Evolutionary conservation across 2,113 vertebrate genomes (phyloP).

Genomic region (Neogale vison): DNA sequence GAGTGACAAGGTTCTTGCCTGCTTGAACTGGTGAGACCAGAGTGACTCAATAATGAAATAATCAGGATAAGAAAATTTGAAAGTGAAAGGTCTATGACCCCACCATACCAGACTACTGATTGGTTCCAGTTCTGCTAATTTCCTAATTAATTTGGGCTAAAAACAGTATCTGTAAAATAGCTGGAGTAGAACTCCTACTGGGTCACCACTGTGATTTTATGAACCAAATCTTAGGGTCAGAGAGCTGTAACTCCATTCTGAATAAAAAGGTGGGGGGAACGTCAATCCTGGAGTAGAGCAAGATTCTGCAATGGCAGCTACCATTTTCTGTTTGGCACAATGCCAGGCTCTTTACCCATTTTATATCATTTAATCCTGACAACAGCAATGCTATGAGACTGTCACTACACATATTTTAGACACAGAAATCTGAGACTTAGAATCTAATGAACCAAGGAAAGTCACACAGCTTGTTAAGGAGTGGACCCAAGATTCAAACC

Average conservation of each 20-base stretch:
- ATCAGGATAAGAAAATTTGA: neutral
- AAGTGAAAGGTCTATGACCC: neutral
- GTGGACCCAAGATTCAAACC: neutral
- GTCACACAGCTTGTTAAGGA: neutral
- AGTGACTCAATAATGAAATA: neutral
- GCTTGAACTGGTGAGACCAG: neutral
- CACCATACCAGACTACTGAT: neutral
- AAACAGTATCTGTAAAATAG: conserved; percentile 15
- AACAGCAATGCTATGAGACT: neutral
- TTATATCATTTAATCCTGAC: neutral
- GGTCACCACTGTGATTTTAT: neutral
- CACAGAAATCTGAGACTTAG: neutral
- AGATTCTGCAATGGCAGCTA: neutral
- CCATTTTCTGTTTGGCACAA: neutral
- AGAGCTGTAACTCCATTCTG: conserved; percentile 15
- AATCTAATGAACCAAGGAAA: conserved; percentile 17
- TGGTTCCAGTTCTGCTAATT: conserved; percentile 11
- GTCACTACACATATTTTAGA: neutral
- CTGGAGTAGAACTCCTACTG: neutral
- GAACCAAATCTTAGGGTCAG: neutral
- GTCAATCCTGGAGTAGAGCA: neutral
- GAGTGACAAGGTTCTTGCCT: neutral
- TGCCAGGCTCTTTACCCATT: neutral
- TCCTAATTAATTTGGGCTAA: neutral
- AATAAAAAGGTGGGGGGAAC: neutral